Evolutionary conservation across 2,797 vertebrate genomes (phyloP), one percentile per base, ranked within the genome.

Genomic region (Syngnathus rostellatus): DNA sequence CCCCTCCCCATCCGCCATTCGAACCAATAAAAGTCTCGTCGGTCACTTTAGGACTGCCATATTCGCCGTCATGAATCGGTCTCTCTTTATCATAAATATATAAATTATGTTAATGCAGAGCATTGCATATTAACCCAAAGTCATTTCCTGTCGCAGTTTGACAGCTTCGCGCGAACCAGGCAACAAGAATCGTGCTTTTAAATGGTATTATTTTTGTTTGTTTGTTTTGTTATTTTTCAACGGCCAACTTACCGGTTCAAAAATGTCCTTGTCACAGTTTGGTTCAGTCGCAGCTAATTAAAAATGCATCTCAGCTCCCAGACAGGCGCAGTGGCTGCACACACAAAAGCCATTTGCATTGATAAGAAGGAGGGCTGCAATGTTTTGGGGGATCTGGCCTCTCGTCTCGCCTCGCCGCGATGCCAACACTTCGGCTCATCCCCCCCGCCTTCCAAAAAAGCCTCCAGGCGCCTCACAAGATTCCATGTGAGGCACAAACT

Each of bases 11-110:
- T 31, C n/a, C 64, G 21, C 82, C 86, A 88, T 80, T 72, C 85
- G 67, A 76, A 25, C 76, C 86, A 83, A 88, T 82, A 85, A 87
- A 88, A 88, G 81, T 88, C 76, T 79, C 83, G 57, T 76, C 85
- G 86, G 68, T 80, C 76, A 86, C 85, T 88, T 87, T 82, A 72
- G 39, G 40, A 68, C 81, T 71, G 77, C 78, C 79, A 63, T 86
- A 82, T 79, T 71, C 71, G 76, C 81, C 86, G 87, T 89, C 85
- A 89, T 87, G 86, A 81, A 85, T 90, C 88, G 88, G 83, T 83
- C 79, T 91, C 93, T 94, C 92, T 92, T 95, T 95, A 95, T 95
- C 95, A 97, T 97, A 97, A 97, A 97, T 97, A 96, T 96, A 97
- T 97, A 97, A 97, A 96, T 96, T 97, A 96, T 97, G 95, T 93